Evolutionary conservation across 2,888 invertebrate genomes (phyloP), one percentile per base, ranked within the genome.

Genomic region (Malacosoma neustria): DNA sequence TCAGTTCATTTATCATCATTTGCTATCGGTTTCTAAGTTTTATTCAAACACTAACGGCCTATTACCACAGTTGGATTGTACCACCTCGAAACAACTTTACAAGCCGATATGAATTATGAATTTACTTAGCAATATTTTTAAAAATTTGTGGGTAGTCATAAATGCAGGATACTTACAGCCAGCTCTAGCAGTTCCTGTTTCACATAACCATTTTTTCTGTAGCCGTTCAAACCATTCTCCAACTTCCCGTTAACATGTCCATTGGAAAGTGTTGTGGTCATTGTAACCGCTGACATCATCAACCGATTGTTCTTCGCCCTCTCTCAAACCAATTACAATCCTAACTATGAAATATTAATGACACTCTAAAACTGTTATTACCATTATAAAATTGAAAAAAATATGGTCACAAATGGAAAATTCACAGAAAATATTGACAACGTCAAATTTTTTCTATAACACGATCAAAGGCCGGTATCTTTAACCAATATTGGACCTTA

Each of bases 181-280:
- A 49, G 41, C 34, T 73, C 75, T 42, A 51, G 42, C 34, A 49
- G 42, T 54, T 71, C 70, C 38, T 63, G 59, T 56, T 75, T 79
- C 14, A 59, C 52, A 45, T 58, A 75, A 66, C 81, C 80, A 49
- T 81, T 82, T 57, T 75, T 81, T 50, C 73, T 73, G 57, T 71
- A 77, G 36, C 76, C 75, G 40, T 75, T 77, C 35, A 72, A 47
- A 39, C 64, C 61, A 15, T 63, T 68, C 55, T 80, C 80, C 49
- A 74, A 42, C 52, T 73, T 77, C 36, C 73, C 73, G 47, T 74
- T 75, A 43, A 61, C 53, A 53, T 71, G 77, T 43, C 76, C 77
- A 44, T 80, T 77, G 30, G 69, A 74, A 38, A 79, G 64, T 35
- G 75, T 80, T 32, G 79, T 76, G 36, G 82, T 79, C 59, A 82